These are phyloP conservation scores for Dicrostonyx torquatus DNA, from an alignment of 2,797 vertebrate species.

Conservation along the genomic window DNA sequence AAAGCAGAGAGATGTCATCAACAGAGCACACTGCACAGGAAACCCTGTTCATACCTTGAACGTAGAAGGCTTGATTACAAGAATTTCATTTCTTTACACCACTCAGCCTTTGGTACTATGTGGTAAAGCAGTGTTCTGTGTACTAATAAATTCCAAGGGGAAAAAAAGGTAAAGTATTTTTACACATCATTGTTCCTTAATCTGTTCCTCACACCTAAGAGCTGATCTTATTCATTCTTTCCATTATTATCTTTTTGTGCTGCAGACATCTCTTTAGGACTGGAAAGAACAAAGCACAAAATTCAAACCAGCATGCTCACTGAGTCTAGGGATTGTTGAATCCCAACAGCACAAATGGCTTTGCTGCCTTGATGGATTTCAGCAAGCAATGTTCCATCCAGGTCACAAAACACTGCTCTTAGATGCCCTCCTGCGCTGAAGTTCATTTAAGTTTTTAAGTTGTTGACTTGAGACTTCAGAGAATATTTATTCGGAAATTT, in stretches of 20 bases:
- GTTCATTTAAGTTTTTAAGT: not conserved
- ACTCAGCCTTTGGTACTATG: not conserved
- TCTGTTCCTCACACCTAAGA: not conserved
- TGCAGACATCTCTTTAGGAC: not conserved
- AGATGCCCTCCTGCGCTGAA: not conserved
- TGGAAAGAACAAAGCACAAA: not conserved
- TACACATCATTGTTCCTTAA: not conserved
- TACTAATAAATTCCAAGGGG: not conserved
- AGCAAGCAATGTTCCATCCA: no score
- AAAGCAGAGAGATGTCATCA: not conserved
- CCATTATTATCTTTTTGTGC: not conserved
- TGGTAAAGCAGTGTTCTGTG: fast-evolving
- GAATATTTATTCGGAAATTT: constrained; percentile 51
- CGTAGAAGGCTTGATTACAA: not conserved
- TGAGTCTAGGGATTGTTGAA: fast-evolving
- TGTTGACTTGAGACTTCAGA: constrained; percentile 7
- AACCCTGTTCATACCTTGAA: not conserved
- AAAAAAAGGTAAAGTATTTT: not conserved
- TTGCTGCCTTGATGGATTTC: not conserved
- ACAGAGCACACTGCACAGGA: not conserved
- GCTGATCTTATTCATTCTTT: constrained; percentile 12
- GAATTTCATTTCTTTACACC: not conserved
- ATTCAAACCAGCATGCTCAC: not conserved
- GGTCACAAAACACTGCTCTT: not conserved
- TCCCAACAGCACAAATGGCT: not conserved